Evolutionary conservation across 53 echinoderm and acorn worm genomes (phyloP), one percentile per base, ranked within the genome.

Genomic region (Actinopyga echinites): DNA sequence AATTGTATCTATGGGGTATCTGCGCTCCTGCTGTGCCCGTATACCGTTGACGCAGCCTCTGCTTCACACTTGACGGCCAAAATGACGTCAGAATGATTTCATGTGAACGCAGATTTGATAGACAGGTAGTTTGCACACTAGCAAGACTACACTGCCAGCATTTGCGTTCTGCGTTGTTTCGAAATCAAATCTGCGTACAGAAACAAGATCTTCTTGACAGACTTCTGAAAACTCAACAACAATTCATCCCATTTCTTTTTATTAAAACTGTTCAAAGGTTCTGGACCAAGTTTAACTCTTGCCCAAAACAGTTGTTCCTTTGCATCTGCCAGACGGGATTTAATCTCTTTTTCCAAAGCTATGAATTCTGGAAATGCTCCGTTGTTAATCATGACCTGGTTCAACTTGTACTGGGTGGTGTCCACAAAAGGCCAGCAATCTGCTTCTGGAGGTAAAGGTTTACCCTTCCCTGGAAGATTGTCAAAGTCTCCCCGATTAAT

Each of bases 331-430:
- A 95, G 89, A 37, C 43, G 25, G 20, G 30, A 44, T 30, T 84
- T 83, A 65, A 91, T 86, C 42, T 95, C 95, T 26, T 67, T 65
- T 6, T 92, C 89, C 2, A 85, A 40, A n/a, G 84, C 84, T 30
- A 95, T 87, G 89, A 92, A 95, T 63, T 95, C 95, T 13, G 95
- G 95, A 25, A 83, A 83, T 56, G 91, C 91, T 13, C 95, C 95
- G 35, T 95, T 95, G 56, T 92, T 95, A 56, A 85, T 89, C 30
- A 95, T 62, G 23, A 95, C 89, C 42, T 85, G 83, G 79, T 95
- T 95, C 9, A 95, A 75, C 34, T 89, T 92, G 49, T 92, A 87
- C 13, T 86, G 79, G 1, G 60, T 77, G 37, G 75, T 74, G 62
- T 95, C 95, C 32, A 92, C 66, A 61, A 80, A 89, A 11, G 95